Evolutionary conservation across 2,797 vertebrate species (phyloP), one percentile per base, ranked within the genome.

Genomic region (Oreonectes daqikongensis): DNA sequence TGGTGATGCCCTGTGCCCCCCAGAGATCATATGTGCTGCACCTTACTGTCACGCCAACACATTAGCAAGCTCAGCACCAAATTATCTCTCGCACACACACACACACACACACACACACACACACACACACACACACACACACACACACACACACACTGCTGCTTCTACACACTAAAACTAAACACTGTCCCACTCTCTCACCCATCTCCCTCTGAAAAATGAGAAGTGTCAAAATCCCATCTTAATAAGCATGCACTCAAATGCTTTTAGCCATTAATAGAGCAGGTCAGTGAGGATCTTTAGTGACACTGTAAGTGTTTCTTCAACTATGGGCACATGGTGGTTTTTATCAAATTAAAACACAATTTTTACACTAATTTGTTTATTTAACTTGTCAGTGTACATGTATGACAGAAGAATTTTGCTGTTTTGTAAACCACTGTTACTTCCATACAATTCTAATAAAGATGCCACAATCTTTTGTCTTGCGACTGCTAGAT

Each of bases 151-250:
- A 46, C 57, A 55, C 75, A 73, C 83, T 75, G 80, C 85, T 82
- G 83, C 79, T 77, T 73, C 81, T 64, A 75, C 73, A 74, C 28
- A 18, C 48, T 32, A 84, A 87, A 87, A 88, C 79, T 84, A 84
- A 86, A 83, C 85, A 74, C 85, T 53, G 81, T 84, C 85, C 22
- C 80, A 50, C 63, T 18, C 81, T 81, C 85, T 84, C 78, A 83
- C 86, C 84, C 84, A 84, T 89, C n/a, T n/a, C 87, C 89, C 85
- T 84, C 87, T 89, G 89, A 93, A 90, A 91, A 92, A 90, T 85
- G 82, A 90, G 89, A 90, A 89, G 89, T 90, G 87, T 92, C 81
- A 88, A 91, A 92, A 92, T 91, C 88, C 83, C 89, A 88, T 91
- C 90, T 91, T 87, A 26, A 55, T 55, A 90, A 90, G 89, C 79